Conservation (phyloP, 2,113 vertebrate genomes). For the Catagonus wagneri region DNA sequence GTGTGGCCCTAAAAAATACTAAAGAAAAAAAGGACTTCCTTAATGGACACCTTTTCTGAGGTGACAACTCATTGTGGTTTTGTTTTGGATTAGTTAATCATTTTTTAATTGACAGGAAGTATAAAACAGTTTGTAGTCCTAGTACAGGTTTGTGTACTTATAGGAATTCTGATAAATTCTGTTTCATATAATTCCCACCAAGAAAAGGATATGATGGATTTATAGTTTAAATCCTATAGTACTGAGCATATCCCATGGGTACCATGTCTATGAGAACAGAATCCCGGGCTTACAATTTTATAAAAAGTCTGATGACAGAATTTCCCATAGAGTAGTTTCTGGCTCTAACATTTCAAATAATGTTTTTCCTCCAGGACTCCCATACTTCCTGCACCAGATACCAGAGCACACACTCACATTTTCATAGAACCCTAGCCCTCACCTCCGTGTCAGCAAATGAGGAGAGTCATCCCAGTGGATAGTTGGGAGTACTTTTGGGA, state of each 20-base stretch:
- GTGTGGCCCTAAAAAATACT: too few species aligned
- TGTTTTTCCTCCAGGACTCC: not conserved
- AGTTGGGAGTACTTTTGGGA: not conserved
- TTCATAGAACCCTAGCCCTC: not conserved
- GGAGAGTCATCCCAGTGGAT: not conserved
- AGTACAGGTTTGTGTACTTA: not conserved
- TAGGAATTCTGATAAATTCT: not conserved
- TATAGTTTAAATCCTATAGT: not conserved
- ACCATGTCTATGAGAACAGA: not conserved
- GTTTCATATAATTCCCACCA: not conserved
- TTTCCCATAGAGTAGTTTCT: not conserved
- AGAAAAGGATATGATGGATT: not conserved
- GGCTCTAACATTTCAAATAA: not conserved
- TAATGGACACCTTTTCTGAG: not conserved
- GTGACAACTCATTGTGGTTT: not conserved
- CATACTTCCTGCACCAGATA: not conserved
- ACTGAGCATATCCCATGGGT: not conserved
- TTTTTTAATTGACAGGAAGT: not conserved
- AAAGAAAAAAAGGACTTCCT: not conserved
- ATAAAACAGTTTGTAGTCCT: not conserved
- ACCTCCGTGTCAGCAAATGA: not conserved
- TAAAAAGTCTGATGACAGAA: not conserved
- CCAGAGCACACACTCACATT: not conserved
- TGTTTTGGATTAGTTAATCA: not conserved
- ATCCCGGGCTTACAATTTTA: not conserved